phyloP scores from a whole-genome alignment of 2,113 vertebrate genomes.

The Prinia subflava region DNA sequence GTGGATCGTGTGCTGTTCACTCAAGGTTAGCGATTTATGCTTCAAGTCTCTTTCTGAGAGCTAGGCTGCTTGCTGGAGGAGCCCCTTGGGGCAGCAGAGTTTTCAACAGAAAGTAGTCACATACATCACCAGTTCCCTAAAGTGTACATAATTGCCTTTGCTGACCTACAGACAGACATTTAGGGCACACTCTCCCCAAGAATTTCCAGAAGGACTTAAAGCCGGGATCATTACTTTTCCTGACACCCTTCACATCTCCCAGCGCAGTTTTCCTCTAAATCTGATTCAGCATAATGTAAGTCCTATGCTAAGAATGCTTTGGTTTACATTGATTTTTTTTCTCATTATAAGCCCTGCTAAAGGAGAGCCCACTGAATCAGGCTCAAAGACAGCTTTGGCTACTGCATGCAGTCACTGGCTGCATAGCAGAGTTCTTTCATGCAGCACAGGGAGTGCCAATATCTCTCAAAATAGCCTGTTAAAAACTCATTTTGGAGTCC shows the following conservation, averaged over 20 bases:
- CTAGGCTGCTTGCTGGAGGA: background rate
- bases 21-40: background rate
- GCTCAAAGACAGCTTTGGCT: background rate
- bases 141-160: background rate
- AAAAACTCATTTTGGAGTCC: background rate
- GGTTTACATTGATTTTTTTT: background rate
- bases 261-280: background rate
- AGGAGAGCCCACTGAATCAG: background rate
- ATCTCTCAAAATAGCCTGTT: background rate
- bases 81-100: background rate
- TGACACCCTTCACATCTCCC: background rate
- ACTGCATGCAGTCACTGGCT: background rate
- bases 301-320: background rate
- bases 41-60: background rate
- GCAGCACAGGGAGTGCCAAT: background rate
- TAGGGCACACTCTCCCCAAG: background rate
- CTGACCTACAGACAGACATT: background rate
- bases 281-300: background rate
- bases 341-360: background rate
- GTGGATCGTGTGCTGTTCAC: background rate
- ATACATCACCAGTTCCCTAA: conserved; percentile 9
- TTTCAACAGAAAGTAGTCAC: conserved; percentile 32
- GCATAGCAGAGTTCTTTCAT: background rate
- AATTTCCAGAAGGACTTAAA: conserved; percentile 8
- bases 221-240: background rate